Percentiles rank a stretch among this genome's conserved stretches.
phyloP scores from a whole-genome alignment of 2,797 vertebrate genomes.

The Takifugu ocellatus region DNA sequence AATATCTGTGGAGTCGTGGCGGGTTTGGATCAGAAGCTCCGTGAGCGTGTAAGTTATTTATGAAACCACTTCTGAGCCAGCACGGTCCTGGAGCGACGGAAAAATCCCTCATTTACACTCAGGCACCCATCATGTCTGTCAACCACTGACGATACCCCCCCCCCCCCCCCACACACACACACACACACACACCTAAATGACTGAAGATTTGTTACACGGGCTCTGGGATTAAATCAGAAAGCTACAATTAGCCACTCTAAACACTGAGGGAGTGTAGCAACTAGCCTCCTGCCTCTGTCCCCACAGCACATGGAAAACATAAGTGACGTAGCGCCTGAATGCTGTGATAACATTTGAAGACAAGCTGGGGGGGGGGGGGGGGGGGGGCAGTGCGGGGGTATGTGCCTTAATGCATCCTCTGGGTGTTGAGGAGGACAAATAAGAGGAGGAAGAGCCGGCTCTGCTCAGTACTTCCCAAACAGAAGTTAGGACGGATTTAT shows the following conservation, averaged over 20 bases:
- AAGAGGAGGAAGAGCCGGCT: not conserved
- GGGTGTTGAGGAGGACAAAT: not conserved
- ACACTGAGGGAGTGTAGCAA: not conserved
- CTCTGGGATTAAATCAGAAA: not conserved
- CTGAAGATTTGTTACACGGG: not conserved
- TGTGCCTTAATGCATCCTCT: not conserved
- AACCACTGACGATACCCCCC: no score
- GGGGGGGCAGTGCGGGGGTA: rapidly evolving
- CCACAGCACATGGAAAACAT: not conserved
- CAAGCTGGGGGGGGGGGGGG: rapidly evolving
- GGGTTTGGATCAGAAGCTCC: no score
- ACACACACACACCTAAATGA: not conserved
- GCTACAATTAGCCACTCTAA: not conserved
- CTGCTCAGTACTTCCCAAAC: not conserved
- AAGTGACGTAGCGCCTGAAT: not conserved
- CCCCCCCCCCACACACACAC: no score
- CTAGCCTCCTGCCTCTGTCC: not conserved
- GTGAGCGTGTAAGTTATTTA: no score
- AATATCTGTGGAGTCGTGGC: no score
- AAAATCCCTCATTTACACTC: no score
- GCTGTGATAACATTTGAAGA: not conserved
- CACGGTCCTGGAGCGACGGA: no score
- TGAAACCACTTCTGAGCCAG: no score
- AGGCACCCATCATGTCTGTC: no score
- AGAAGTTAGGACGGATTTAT: no score